Conservation (phyloP, 2,888 invertebrate species). For the Tenthredo mesomela region DNA sequence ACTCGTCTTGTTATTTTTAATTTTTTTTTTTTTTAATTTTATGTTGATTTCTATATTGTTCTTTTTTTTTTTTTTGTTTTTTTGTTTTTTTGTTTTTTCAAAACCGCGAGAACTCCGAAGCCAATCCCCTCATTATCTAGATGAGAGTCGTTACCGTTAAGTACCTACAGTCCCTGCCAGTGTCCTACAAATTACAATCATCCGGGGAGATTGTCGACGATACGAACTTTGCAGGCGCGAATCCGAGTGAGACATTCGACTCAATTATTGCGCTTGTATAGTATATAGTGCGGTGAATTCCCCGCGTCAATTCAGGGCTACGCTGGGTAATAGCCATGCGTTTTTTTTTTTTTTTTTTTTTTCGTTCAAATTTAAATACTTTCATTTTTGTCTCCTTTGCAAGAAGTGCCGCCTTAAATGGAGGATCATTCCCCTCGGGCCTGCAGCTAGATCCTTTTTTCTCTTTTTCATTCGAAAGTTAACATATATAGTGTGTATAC, state of each 20-base stretch:
- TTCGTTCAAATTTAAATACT: neutral
- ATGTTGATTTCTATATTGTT: neutral
- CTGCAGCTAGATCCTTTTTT: neutral
- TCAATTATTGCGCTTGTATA: conserved; percentile 33
- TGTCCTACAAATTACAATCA: conserved; percentile 63
- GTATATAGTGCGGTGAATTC: neutral
- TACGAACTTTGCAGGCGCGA: neutral
- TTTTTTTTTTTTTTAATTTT: neutral
- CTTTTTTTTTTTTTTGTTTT: neutral
- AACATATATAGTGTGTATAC: neutral
- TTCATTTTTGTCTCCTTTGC: neutral
- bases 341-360: neutral
- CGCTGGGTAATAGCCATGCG: neutral
- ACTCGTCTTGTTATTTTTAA: neutral
- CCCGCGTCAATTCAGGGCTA: neutral
- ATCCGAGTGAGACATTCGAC: conserved; percentile 61
- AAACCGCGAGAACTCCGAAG: conserved; percentile 54
- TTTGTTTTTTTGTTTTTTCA: neutral
- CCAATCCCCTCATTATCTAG: conserved; percentile 63
- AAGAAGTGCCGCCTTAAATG: conserved; percentile 5
- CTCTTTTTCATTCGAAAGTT: neutral
- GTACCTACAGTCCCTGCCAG: conserved; percentile 57
- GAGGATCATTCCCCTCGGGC: neutral
- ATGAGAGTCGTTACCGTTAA: conserved; percentile 61
- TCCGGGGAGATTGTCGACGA: conserved; percentile 54